phyloP scores from a whole-genome alignment of 1,140 invertebrate species.

The Lasaia peninsularis region DNA sequence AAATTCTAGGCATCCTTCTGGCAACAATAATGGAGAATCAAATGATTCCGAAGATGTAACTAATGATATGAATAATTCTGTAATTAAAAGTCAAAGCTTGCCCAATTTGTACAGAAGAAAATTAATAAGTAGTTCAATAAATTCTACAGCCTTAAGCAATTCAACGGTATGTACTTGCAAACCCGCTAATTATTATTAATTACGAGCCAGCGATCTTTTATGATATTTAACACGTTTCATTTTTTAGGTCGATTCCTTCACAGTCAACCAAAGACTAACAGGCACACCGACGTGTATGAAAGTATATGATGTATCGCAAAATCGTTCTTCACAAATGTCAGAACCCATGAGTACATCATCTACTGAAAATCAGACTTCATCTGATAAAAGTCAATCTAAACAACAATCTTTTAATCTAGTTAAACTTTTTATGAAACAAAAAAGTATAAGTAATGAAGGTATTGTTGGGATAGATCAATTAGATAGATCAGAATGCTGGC shows the following conservation, averaged over 20 bases:
- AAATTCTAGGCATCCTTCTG: constrained; percentile 83
- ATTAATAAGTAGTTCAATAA: constrained; percentile 67
- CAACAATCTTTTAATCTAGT: constrained; percentile 87
- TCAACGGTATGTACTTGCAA: constrained; percentile 76
- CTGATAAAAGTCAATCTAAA: constrained; percentile 73
- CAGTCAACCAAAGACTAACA: constrained; percentile 71
- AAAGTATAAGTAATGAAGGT: constrained; percentile 86
- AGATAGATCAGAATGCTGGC: constrained; percentile 81
- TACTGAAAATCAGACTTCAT: constrained; percentile 75
- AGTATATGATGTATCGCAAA: constrained; percentile 82
- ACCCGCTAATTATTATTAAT: constrained; percentile 31
- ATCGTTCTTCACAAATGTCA: constrained; percentile 75
- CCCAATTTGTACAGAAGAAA: constrained; percentile 81
- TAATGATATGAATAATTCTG: constrained; percentile 69
- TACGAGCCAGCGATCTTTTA: constrained; percentile 22
- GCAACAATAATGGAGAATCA: constrained; percentile 84
- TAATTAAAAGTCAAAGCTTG: constrained; percentile 85
- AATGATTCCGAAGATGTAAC: constrained; percentile 56
- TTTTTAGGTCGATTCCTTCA: constrained; percentile 76
- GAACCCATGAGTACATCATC: constrained; percentile 77
- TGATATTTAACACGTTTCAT: constrained; percentile 36
- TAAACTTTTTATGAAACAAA: constrained; percentile 94
- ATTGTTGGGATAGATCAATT: constrained; percentile 81
- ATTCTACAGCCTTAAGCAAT: constrained; percentile 76
- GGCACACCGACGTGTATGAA: constrained; percentile 78